Conservation (phyloP, 2,113 vertebrate genomes). For the Sapayoa aenigma region DNA sequence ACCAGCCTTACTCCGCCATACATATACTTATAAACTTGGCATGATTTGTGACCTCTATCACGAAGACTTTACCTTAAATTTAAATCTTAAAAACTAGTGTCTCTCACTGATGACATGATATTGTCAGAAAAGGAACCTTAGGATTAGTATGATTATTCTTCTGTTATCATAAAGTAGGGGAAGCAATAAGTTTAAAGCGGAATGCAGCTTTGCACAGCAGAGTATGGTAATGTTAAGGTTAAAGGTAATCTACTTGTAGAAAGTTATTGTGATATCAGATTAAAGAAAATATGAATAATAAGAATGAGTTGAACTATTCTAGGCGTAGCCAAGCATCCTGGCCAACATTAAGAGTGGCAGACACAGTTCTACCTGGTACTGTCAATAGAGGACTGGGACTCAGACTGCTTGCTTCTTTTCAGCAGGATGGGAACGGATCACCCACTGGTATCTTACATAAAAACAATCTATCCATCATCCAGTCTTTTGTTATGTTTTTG, state of each 20-base stretch:
- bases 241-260: not conserved
- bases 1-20: not conserved
- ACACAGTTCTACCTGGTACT: not conserved
- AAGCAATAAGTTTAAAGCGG: not conserved
- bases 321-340: not conserved
- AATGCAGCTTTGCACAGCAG: not conserved
- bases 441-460: not conserved
- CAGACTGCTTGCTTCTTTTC: not conserved
- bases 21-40: not conserved
- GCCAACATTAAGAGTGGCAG: fast-evolving
- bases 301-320: not conserved
- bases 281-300: not conserved
- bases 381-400: not conserved
- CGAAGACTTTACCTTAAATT: not conserved
- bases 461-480: not conserved
- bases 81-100: not conserved
- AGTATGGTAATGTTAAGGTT: not conserved
- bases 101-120: not conserved
- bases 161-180: not conserved
- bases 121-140: not conserved
- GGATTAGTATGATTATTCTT: not conserved
- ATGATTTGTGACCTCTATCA: not conserved
- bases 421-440: not conserved
- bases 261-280: not conserved
- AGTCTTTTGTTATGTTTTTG: not conserved